These are phyloP conservation scores for Forbesichthys agassizii DNA, from an alignment of 2,113 vertebrate species.

Conservation along the genomic window DNA sequence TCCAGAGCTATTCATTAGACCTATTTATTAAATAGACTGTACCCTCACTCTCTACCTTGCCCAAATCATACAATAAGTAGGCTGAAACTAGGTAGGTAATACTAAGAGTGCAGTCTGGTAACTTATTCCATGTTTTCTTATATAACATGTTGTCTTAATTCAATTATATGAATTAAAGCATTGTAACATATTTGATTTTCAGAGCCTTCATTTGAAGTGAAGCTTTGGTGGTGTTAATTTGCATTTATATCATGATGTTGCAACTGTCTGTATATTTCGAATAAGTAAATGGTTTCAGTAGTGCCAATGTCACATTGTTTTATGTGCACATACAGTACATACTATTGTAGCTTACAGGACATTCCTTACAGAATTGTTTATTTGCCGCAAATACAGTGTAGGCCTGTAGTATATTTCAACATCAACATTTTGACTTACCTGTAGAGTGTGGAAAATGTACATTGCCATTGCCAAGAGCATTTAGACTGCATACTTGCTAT, in stretches of 20 bases:
- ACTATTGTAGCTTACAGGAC: constrained; percentile 54
- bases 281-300: constrained; percentile 13
- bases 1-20: constrained; percentile 10
- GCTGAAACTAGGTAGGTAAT: neutral
- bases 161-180: neutral
- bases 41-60: neutral
- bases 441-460: too few relatives aligned
- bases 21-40: neutral
- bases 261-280: constrained; percentile 23
- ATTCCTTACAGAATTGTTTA: constrained; percentile 20
- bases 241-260: constrained; percentile 11
- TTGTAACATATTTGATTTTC: neutral
- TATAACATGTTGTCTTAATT: too few relatives aligned
- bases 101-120: neutral
- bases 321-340: constrained; percentile 25
- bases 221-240: neutral
- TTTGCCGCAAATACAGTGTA: constrained; percentile 25
- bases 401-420: too few relatives aligned
- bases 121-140: neutral
- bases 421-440: neutral
- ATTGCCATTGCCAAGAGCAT: too few relatives aligned
- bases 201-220: neutral
- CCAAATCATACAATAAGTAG: neutral
- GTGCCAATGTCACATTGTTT: constrained; percentile 25
- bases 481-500: constrained; percentile 17